phyloP scores from a whole-genome alignment of 2,888 invertebrate genomes.

The Leucophenga montana region DNA sequence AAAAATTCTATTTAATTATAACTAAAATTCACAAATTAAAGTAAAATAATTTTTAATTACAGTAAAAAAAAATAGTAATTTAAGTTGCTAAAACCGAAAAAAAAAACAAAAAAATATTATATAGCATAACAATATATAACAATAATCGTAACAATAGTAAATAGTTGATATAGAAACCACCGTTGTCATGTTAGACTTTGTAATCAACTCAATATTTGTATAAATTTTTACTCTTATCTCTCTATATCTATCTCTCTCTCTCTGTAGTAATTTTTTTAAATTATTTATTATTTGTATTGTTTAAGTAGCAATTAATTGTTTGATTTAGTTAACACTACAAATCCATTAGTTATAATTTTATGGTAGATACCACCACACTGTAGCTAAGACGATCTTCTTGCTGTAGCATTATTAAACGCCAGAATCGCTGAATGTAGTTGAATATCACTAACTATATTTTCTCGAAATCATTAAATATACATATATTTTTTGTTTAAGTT shows the following conservation, averaged over 20 bases:
- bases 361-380: no score
- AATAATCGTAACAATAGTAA: conserved; percentile 42
- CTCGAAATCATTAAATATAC: no score
- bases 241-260: background rate
- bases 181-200: conserved; percentile 65
- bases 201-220: conserved; percentile 32
- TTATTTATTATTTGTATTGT: conserved; percentile 5
- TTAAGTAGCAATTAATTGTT: conserved; percentile 4
- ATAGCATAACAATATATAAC: background rate
- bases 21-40: conserved; percentile 8
- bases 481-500: no score
- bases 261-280: conserved; percentile 4
- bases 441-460: no score
- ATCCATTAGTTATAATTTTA: no score
- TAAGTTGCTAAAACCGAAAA: background rate
- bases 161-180: conserved; percentile 64
- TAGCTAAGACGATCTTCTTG: no score
- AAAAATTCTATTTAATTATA: conserved; percentile 13
- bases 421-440: no score
- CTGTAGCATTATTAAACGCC: no score
- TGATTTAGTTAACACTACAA: no score
- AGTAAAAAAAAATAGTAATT: background rate
- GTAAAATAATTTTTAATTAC: background rate
- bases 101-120: conserved; percentile 1
- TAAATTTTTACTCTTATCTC: background rate